Percentiles rank a stretch among this genome's conserved stretches.
phyloP scores from a whole-genome alignment of 2,113 vertebrate genomes.

The Plestiodon gilberti region DNA sequence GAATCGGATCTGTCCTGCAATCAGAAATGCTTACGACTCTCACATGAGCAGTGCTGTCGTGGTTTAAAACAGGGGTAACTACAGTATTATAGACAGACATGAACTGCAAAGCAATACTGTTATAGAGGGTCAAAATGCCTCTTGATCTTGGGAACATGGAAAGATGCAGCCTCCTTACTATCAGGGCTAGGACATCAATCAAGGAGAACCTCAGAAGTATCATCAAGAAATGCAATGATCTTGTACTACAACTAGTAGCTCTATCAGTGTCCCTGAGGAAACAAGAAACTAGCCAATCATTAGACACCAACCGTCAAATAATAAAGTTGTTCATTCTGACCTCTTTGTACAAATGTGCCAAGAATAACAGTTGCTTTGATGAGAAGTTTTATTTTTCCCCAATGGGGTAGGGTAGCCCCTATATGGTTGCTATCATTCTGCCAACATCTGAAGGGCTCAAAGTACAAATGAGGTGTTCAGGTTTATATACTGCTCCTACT shows the following conservation, averaged over 20 bases:
- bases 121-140: neutral
- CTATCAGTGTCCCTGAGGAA: neutral
- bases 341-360: too few relatives aligned
- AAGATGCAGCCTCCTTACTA: neutral
- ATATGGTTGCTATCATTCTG: neutral
- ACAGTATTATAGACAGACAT: neutral
- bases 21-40: constrained; percentile 54
- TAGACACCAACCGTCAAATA: too few relatives aligned
- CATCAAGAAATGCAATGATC: neutral
- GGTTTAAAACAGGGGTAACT: neutral
- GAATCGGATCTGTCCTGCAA: constrained; percentile 52
- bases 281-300: neutral
- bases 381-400: too few relatives aligned
- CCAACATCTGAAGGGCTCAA: neutral
- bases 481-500: neutral
- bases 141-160: neutral
- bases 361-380: too few relatives aligned
- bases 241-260: too few relatives aligned
- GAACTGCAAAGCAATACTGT: constrained; percentile 9
- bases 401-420: too few relatives aligned
- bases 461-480: neutral
- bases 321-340: too few relatives aligned
- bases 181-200: neutral
- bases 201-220: neutral
- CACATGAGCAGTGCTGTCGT: constrained; percentile 35